phyloP scores from a whole-genome alignment of 1,140 invertebrate species.

The Kradibia gibbosae region DNA sequence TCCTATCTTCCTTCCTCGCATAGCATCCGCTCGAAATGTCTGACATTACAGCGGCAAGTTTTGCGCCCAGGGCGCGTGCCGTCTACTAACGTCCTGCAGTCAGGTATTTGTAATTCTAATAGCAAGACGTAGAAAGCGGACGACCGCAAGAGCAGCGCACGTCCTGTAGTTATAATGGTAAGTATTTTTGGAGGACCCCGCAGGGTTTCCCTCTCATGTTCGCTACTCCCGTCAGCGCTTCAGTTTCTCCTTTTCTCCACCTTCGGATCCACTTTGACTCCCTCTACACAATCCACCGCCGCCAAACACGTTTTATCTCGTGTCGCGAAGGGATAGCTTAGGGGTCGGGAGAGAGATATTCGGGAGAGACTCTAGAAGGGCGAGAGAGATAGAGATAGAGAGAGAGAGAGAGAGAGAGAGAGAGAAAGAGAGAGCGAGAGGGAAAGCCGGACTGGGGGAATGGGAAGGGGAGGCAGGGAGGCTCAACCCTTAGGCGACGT shows the following conservation, averaged over 20 bases:
- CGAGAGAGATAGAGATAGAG: neutral
- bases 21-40: constrained; percentile 33
- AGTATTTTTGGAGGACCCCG: constrained; percentile 33
- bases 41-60: constrained; percentile 51
- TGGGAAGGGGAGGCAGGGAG: neutral
- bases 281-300: neutral
- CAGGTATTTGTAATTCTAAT: constrained; percentile 56
- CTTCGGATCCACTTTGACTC: neutral
- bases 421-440: neutral
- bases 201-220: neutral
- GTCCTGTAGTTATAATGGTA: constrained; percentile 14
- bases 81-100: constrained; percentile 9
- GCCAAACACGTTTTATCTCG: constrained; percentile 3
- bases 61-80: constrained; percentile 54
- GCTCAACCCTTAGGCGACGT: neutral
- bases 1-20: neutral
- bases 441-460: neutral
- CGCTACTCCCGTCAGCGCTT: too few relatives aligned
- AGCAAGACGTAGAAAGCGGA: constrained; percentile 34
- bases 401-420: neutral
- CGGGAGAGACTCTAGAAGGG: too few relatives aligned
- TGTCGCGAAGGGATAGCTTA: neutral
- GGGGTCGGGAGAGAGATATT: too few relatives aligned
- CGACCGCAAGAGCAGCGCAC: constrained; percentile 19
- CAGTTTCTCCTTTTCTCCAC: neutral